Percentiles rank a stretch among this genome's conserved stretches.
Evolutionary conservation across 2,888 invertebrate species (phyloP).

Genomic region (Ormia ochracea): DNA sequence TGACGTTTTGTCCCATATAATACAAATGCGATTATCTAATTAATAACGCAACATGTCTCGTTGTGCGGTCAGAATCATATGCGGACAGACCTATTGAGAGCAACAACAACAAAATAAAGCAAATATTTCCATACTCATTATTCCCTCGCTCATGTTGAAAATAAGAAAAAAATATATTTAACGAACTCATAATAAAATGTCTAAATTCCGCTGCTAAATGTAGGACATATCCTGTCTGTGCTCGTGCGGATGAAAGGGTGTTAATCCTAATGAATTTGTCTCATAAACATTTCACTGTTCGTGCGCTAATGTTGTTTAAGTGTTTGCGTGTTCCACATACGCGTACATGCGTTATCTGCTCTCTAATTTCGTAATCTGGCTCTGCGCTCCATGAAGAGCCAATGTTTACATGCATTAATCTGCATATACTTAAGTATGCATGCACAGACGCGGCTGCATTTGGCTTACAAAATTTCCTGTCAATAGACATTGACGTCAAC

Average conservation of each 20-base stretch:
- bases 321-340: conserved; percentile 34
- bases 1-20: too few relatives aligned
- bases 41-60: too few relatives aligned
- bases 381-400: neutral
- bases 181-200: conserved; percentile 4
- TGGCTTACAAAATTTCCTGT: neutral
- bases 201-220: conserved; percentile 18
- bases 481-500: neutral
- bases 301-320: conserved; percentile 12
- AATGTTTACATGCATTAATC: neutral
- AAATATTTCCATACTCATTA: neutral
- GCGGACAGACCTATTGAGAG: neutral
- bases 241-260: neutral
- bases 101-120: neutral
- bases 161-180: neutral
- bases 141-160: neutral
- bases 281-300: neutral
- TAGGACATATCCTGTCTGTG: neutral
- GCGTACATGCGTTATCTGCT: conserved; percentile 41
- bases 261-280: neutral
- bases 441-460: neutral
- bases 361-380: conserved; percentile 10
- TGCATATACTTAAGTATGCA: too few relatives aligned
- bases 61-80: too few relatives aligned
- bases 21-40: too few relatives aligned